Percentiles rank a stretch among this genome's conserved stretches.
These are phyloP conservation scores for Potamarius usumacintae DNA, from an alignment of 2,113 vertebrate genomes.

Conservation along the genomic window DNA sequence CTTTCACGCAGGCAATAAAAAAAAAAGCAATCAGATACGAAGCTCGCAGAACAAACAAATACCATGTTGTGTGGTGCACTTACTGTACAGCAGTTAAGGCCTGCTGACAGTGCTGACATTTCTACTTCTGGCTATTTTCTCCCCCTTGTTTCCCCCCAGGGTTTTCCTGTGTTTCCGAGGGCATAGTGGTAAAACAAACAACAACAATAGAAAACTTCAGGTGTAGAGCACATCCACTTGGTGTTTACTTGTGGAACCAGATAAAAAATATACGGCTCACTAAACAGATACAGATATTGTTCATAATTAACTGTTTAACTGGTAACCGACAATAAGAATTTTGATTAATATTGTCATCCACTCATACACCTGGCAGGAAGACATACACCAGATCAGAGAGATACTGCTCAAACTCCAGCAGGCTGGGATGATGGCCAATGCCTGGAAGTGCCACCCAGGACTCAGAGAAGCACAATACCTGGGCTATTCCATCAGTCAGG, in stretches of 20 bases:
- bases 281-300: background rate
- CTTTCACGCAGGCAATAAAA: background rate
- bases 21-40: background rate
- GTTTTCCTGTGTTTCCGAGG: background rate
- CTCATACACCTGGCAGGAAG: too few species aligned
- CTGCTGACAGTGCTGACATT: background rate
- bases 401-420: too few species aligned
- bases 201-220: background rate
- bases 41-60: background rate
- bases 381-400: too few species aligned
- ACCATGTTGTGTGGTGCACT: background rate
- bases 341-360: too few species aligned
- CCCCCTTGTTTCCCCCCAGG: background rate
- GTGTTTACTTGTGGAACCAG: background rate
- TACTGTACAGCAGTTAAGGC: background rate
- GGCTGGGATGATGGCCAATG: too few species aligned
- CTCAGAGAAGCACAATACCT: too few species aligned
- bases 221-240: background rate
- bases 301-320: too few species aligned
- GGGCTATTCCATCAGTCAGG: too few species aligned
- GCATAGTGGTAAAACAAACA: background rate
- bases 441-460: too few species aligned
- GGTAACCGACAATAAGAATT: too few species aligned
- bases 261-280: background rate
- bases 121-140: background rate